phyloP scores from a whole-genome alignment of 2,113 vertebrate genomes.

The Nicator chloris region DNA sequence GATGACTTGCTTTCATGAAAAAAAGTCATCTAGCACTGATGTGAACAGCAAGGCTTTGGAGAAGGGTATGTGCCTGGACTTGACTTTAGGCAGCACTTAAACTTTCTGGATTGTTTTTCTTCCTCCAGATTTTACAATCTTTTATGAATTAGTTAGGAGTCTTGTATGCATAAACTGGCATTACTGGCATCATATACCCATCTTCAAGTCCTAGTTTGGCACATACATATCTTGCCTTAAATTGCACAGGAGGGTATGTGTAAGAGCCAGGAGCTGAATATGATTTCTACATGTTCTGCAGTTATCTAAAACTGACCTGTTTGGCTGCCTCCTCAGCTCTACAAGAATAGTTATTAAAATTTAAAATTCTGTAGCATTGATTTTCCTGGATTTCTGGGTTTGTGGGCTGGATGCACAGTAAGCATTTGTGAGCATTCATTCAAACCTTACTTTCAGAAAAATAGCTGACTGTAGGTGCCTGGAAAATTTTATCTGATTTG shows the following conservation, averaged over 20 bases:
- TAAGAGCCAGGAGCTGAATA: not conserved
- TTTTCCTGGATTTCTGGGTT: not conserved
- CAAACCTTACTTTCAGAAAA: not conserved
- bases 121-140: not conserved
- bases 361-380: not conserved
- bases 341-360: not conserved
- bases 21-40: not conserved
- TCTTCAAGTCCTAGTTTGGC: not conserved
- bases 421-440: not conserved
- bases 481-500: constrained; percentile 12
- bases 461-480: not conserved
- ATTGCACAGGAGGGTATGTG: not conserved
- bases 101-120: not conserved
- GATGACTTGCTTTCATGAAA: not conserved
- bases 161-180: not conserved
- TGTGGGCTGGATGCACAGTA: not conserved
- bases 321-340: not conserved
- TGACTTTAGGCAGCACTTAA: not conserved
- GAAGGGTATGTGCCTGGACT: not conserved
- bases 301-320: not conserved
- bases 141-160: not conserved
- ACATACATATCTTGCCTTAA: not conserved
- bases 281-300: not conserved
- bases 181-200: not conserved
- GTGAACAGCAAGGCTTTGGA: not conserved